Percentiles rank a stretch among this genome's conserved stretches.
phyloP scores from a whole-genome alignment of 2,888 invertebrate species.

The Imbricaverruca yamaguchii region DNA sequence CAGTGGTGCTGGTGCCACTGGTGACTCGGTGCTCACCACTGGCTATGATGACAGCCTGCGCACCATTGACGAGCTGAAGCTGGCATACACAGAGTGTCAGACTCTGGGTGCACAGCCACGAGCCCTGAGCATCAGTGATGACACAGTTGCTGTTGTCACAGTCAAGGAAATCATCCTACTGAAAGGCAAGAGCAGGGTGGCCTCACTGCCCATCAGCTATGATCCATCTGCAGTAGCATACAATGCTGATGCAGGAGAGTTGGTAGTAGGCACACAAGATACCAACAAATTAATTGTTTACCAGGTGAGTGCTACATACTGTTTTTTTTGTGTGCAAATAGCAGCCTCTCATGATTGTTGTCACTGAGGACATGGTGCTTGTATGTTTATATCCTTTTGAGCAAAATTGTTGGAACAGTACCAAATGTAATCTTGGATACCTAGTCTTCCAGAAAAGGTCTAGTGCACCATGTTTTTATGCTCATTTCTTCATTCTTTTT shows the following conservation, averaged over 20 bases:
- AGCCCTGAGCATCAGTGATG: not conserved
- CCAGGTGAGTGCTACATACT: not conserved
- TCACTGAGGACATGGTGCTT: no score
- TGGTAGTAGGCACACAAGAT: conserved; percentile 14
- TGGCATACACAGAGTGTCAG: not conserved
- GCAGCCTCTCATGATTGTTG: no score
- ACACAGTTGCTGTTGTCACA: not conserved
- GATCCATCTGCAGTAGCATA: not conserved
- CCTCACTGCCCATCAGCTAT: not conserved
- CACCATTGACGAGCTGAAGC: not conserved
- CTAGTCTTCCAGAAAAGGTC: no score
- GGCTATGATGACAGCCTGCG: conserved; percentile 10
- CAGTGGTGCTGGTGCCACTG: conserved; percentile 51
- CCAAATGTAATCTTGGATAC: no score
- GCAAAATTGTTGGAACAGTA: no score
- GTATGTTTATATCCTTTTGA: no score
- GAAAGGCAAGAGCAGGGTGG: not conserved
- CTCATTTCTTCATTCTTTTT: no score
- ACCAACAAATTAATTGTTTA: not conserved
- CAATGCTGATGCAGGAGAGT: not conserved
- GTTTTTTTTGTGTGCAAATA: no score
- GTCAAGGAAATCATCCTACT: not conserved
- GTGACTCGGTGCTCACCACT: not conserved
- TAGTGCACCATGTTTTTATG: no score
- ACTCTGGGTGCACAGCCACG: conserved; percentile 7